phyloP scores from a whole-genome alignment of 2,888 invertebrate genomes.

The Apamea sordens region DNA sequence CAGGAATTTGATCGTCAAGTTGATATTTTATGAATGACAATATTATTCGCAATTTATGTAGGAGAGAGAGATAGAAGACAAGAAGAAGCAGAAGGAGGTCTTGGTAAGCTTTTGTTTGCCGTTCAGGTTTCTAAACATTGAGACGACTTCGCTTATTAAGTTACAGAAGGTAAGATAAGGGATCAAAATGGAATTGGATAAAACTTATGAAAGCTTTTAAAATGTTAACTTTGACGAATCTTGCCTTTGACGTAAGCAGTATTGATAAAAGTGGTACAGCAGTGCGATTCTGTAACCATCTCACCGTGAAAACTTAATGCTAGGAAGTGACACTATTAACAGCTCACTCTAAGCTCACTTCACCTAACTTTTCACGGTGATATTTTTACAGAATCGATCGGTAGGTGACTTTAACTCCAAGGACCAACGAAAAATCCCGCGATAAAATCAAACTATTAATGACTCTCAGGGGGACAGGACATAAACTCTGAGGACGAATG shows the following conservation, averaged over 20 bases:
- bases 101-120: background rate
- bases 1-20: conserved; percentile 2
- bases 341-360: too few species aligned
- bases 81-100: background rate
- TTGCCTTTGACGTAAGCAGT: background rate
- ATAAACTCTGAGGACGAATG: background rate
- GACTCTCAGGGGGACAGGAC: background rate
- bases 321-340: too few species aligned
- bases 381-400: too few species aligned
- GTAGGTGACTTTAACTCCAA: background rate
- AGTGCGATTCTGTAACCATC: too few species aligned
- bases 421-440: background rate
- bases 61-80: background rate
- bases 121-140: background rate
- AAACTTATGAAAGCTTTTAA: background rate
- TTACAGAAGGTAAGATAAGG: background rate
- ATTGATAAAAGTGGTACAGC: background rate
- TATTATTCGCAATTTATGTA: background rate
- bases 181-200: background rate
- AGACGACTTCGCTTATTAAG: background rate
- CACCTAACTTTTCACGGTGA: too few species aligned
- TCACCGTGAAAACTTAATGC: too few species aligned
- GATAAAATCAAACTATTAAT: background rate
- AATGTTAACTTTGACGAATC: background rate
- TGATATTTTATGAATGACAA: conserved; percentile 10